Evolutionary conservation across 2,888 invertebrate species (phyloP).

Genomic region (Caenorhabditis virilis): DNA sequence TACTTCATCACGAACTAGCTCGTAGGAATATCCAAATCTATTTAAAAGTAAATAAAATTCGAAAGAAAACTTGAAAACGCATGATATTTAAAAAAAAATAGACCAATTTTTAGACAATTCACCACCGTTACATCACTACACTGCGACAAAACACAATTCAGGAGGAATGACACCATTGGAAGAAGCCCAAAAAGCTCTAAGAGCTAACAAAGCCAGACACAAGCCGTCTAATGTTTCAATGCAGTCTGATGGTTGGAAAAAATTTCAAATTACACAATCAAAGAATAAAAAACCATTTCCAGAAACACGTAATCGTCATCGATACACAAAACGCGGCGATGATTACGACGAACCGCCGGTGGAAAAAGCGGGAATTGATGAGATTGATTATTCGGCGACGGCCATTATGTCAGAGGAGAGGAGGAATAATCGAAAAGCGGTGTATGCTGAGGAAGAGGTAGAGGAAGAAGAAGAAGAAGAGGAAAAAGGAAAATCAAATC

Average conservation of each 20-base stretch:
- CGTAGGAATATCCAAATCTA: no score
- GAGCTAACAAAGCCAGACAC: constrained; percentile 36
- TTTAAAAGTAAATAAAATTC: no score
- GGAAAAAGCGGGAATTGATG: no score
- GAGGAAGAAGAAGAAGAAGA: constrained; percentile 13
- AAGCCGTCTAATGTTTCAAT: constrained; percentile 28
- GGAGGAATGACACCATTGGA: constrained; percentile 29
- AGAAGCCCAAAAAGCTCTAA: constrained; percentile 37
- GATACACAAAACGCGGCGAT: no score
- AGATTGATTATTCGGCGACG: constrained; percentile 9
- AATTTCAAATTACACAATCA: neutral
- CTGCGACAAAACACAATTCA: constrained; percentile 7
- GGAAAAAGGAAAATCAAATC: constrained; percentile 3
- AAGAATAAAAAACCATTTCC: no score
- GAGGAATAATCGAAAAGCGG: constrained; percentile 12
- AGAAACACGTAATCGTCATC: no score
- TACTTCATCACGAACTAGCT: no score
- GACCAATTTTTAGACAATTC: constrained; percentile 20
- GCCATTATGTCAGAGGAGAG: constrained; percentile 17
- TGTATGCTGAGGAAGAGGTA: constrained; percentile 1
- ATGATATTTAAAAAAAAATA: no score
- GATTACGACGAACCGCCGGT: no score
- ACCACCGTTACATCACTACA: constrained; percentile 36
- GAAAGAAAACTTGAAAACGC: no score
- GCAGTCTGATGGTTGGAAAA: neutral